phyloP scores from a whole-genome alignment of 2,113 vertebrate genomes.

The Phocoena phocoena region DNA sequence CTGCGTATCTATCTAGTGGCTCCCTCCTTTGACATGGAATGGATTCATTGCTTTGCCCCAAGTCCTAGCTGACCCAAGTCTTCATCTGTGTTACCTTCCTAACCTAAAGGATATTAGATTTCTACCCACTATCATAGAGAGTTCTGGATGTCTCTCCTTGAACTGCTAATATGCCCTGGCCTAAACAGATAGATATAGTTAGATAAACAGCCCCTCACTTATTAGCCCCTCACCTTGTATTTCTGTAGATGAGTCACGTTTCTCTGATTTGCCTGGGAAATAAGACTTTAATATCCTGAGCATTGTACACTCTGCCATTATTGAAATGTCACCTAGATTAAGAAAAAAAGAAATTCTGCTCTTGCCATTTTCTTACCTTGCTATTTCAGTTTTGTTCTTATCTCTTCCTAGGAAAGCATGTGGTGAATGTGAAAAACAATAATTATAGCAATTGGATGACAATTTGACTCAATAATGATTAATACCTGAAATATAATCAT shows the following conservation, averaged over 20 bases:
- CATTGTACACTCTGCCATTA: not conserved
- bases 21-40: not conserved
- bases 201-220: not conserved
- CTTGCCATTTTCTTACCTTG: not conserved
- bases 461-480: not conserved
- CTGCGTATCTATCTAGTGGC: not conserved
- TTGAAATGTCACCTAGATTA: not conserved
- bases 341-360: not conserved
- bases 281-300: not conserved
- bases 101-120: not conserved
- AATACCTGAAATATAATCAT: fast-evolving
- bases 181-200: not conserved
- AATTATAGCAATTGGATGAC: not conserved
- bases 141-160: not conserved
- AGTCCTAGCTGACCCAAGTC: fast-evolving
- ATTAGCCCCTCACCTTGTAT: not conserved
- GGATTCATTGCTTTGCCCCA: not conserved
- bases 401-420: not conserved
- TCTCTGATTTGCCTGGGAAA: not conserved
- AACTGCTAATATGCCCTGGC: not conserved
- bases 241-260: not conserved
- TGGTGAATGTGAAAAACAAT: not conserved
- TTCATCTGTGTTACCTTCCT: not conserved
- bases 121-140: not conserved
- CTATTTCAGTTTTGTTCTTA: not conserved